Percentiles rank a stretch among this genome's conserved stretches.
phyloP scores from a whole-genome alignment of 2,797 vertebrate genomes.

The Eleutherodactylus coqui region DNA sequence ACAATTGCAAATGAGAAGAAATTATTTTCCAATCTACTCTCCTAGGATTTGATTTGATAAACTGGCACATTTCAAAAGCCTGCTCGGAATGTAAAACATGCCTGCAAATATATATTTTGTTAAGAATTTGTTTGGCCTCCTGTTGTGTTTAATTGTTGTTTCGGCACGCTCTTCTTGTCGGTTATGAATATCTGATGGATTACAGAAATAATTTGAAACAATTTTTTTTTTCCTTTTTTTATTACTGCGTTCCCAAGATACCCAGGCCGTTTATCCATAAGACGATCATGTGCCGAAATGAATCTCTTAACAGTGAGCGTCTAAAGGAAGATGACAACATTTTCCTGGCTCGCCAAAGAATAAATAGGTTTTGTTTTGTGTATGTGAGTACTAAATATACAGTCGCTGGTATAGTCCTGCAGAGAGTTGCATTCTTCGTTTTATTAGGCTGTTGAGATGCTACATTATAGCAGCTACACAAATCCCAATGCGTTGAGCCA shows the following conservation, averaged over 20 bases:
- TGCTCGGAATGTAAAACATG: conserved; percentile 64
- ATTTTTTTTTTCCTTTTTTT: conserved; percentile 18
- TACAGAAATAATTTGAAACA: conserved; percentile 51
- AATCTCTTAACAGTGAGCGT: conserved; percentile 33
- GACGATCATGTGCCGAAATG: conserved; percentile 29
- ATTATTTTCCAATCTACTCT: conserved; percentile 74
- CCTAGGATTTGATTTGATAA: conserved; percentile 74
- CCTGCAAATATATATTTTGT: conserved; percentile 63
- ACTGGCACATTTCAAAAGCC: conserved; percentile 63
- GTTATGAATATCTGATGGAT: conserved; percentile 52
- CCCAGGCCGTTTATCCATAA: conserved; percentile 31
- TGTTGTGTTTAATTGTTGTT: conserved; percentile 60
- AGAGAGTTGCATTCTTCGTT: not conserved
- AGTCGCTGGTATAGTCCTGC: not conserved
- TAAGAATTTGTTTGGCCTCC: conserved; percentile 45
- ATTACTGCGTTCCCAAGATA: conserved; percentile 34
- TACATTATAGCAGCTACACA: not conserved
- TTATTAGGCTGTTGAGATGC: conserved; percentile 19
- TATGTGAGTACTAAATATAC: conserved; percentile 3
- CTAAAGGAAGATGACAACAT: conserved; percentile 38
- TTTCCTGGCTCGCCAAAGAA: not conserved
- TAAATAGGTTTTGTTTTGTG: conserved; percentile 4
- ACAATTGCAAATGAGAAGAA: conserved; percentile 80
- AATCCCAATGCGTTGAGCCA: not conserved
- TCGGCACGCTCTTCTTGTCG: conserved; percentile 24